Base-by-base conservation (phyloP, 2,113 vertebrate species). In the Poecilia latipinna region DNA sequence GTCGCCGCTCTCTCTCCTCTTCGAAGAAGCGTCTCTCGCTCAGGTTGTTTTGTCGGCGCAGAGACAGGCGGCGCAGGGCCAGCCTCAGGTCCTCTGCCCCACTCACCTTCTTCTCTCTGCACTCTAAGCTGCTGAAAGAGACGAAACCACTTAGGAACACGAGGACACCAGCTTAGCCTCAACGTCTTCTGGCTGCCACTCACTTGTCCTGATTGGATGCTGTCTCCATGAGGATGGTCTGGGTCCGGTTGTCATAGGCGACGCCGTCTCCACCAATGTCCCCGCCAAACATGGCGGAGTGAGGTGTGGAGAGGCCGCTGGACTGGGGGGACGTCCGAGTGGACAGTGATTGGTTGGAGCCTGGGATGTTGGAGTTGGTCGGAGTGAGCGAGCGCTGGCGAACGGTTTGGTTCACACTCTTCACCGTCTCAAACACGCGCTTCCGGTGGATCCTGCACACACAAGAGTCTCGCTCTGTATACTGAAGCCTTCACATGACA, bases 21-120 rank as follows among this genome's bases (percentile, higher is more conserved):
- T 97, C 96, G 1, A 99, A 99, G 93, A 96, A 99, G 61, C 94
- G 96, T 44, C 98, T 86, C 90, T 99, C 98, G 0, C 96, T 97
- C 76, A 98, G 93, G 91, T 96, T 97, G 93, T 99, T 99, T 86
- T 99, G 97, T 1, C 98, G 86, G 8, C 98, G 94, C 44, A 99
- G 96, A 32, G 97, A 98, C 64, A 99, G 94, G 35, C 97, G 94
- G 1, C 97, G 93, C 69, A 99, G 94, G 2, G 98, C 98, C 6
- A 96, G 93, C 85, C 97, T 95, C 65, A 99, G 93, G 89, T 99
- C 98, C 74, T 96, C 96, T 10, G 96, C 96, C n/a, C 97, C 96
- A 0, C 94, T 95, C 0, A 93, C 91, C 88, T 97, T 97, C 93
- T 98, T 98, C 42, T 95, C 92, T 29, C 86, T 92, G 65, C 90